These are phyloP conservation scores for Todiramphus saurophagus DNA, from an alignment of 2,113 vertebrate genomes.

Conservation along the genomic window DNA sequence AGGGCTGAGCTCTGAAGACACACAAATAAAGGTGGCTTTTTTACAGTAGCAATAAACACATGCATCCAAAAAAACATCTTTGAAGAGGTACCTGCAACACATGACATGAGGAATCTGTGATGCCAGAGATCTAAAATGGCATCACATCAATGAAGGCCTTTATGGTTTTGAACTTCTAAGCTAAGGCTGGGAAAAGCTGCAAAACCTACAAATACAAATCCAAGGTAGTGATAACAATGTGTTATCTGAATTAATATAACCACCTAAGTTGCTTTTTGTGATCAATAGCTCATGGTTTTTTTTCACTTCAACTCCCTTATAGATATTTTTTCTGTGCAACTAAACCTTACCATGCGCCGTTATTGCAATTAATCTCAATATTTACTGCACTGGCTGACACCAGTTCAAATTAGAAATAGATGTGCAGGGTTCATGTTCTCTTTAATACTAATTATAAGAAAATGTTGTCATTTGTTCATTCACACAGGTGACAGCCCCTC, in stretches of 20 bases:
- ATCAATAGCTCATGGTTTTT: neutral
- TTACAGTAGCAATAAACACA: neutral
- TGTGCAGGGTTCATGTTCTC: neutral
- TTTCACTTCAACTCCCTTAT: neutral
- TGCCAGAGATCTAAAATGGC: neutral
- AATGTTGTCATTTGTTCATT: neutral
- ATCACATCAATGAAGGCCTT: neutral
- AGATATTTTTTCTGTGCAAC: constrained; percentile 11
- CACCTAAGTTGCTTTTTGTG: neutral
- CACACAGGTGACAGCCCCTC: neutral
- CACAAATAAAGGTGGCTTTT: neutral
- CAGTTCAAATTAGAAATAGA: constrained; percentile 32
- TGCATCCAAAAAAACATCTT: neutral
- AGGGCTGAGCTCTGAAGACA: neutral
- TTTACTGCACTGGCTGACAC: constrained; percentile 13
- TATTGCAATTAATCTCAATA: constrained; percentile 26
- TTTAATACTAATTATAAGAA: constrained; percentile 32
- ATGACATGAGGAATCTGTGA: neutral
- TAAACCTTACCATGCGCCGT: constrained; percentile 41
- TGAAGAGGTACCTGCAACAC: neutral
- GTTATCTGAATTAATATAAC: neutral
- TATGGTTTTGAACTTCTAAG: neutral
- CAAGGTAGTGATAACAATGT: neutral
- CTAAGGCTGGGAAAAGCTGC: neutral
- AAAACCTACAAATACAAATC: neutral